phyloP scores from a whole-genome alignment of 2,888 invertebrate species.

The Actias luna region DNA sequence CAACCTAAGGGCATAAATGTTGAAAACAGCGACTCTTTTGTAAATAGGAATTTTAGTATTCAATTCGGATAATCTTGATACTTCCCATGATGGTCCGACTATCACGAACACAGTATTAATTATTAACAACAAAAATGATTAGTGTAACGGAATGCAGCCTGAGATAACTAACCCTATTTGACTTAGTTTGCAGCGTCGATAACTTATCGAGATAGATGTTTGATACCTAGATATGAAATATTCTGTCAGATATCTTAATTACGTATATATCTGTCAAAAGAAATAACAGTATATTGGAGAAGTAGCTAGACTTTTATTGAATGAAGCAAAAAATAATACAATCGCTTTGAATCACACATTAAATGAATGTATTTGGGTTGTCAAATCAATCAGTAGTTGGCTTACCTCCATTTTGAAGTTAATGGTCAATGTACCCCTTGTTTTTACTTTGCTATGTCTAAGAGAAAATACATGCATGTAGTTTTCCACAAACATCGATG shows the following conservation, averaged over 20 bases:
- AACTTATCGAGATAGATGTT: neutral
- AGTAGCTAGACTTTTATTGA: too few relatives aligned
- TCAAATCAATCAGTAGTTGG: too few relatives aligned
- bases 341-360: too few relatives aligned
- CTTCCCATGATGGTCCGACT: neutral
- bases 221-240: neutral
- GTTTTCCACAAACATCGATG: too few relatives aligned
- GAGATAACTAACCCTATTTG: constrained; percentile 28
- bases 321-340: too few relatives aligned
- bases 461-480: too few relatives aligned
- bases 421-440: too few relatives aligned
- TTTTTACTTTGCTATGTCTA: too few relatives aligned
- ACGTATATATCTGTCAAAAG: neutral
- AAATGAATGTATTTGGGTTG: too few relatives aligned
- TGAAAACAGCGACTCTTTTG: neutral
- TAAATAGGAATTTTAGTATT: constrained; percentile 4
- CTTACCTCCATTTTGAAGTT: too few relatives aligned
- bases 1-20: neutral
- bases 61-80: neutral
- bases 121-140: constrained; percentile 24
- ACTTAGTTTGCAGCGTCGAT: neutral
- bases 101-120: neutral
- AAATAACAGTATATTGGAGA: neutral
- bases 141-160: constrained; percentile 40
- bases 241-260: neutral